Conservation (phyloP, 2,888 invertebrate genomes). For the Rhingia rostrata region DNA sequence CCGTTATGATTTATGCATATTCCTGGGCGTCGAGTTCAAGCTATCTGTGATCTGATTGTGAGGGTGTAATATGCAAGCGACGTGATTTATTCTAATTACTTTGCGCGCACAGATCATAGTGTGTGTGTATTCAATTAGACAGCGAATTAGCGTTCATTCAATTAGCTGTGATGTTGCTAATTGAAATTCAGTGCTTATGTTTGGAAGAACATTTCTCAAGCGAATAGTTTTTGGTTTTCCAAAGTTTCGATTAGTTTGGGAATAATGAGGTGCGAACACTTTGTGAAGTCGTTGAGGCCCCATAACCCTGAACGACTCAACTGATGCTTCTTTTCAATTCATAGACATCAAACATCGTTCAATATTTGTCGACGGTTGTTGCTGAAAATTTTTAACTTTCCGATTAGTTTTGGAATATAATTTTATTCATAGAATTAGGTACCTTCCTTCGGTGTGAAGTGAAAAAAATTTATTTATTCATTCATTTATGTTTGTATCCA, state of each 20-base stretch:
- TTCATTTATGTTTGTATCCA: too few species aligned
- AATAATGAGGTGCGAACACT: neutral
- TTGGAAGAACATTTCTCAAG: neutral
- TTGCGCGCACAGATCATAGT: slow-evolving; percentile 10
- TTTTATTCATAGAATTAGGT: too few species aligned
- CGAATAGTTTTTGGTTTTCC: neutral
- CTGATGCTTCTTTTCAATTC: too few species aligned
- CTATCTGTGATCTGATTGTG: neutral
- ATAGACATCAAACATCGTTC: too few species aligned
- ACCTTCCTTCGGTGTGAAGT: too few species aligned
- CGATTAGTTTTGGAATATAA: too few species aligned
- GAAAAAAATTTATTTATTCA: too few species aligned
- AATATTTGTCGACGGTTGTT: too few species aligned
- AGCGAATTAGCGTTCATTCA: slow-evolving; percentile 17
- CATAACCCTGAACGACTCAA: too few species aligned
- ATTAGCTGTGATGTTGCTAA: slow-evolving; percentile 37
- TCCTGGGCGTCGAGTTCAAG: slow-evolving; percentile 1
- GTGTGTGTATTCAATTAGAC: slow-evolving; percentile 26
- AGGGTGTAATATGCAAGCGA: slow-evolving; percentile 20
- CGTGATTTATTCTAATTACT: slow-evolving; percentile 61
- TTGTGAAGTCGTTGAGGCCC: too few species aligned
- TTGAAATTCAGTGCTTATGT: slow-evolving; percentile 36
- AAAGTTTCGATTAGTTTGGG: neutral
- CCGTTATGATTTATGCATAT: slow-evolving; percentile 57
- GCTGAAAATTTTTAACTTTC: too few species aligned